phyloP scores from a whole-genome alignment of 2,113 vertebrate species.

The Candoia aspera region DNA sequence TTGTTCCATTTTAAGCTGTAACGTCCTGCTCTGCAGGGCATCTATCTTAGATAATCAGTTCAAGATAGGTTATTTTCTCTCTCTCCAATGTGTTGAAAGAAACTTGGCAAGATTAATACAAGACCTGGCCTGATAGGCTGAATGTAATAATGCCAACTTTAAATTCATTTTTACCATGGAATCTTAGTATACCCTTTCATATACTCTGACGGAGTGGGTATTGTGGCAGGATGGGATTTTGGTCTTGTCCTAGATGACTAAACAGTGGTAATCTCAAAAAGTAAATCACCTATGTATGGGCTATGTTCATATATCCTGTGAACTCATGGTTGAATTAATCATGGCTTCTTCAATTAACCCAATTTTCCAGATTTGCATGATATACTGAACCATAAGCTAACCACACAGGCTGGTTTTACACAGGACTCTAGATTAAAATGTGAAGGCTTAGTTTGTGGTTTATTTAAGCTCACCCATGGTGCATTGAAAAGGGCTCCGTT shows the following conservation, averaged over 20 bases:
- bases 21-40: not conserved
- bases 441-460: not conserved
- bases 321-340: not conserved
- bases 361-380: not conserved
- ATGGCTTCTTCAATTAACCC: not conserved
- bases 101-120: not conserved
- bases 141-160: not conserved
- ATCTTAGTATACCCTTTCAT: not conserved
- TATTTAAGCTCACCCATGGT: not conserved
- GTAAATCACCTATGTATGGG: not conserved
- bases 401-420: not conserved
- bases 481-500: not conserved
- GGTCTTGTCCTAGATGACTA: not conserved
- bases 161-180: not conserved
- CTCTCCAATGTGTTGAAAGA: not conserved
- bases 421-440: not conserved
- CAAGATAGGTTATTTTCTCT: not conserved
- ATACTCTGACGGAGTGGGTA: not conserved
- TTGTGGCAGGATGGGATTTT: not conserved
- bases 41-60: constrained; percentile 8
- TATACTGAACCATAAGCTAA: not conserved
- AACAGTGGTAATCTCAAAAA: not conserved
- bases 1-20: not conserved
- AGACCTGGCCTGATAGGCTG: not conserved
- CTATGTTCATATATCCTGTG: not conserved